Evolutionary conservation across 2,797 vertebrate species (phyloP), one percentile per base, ranked within the genome.

Genomic region (Margarornis squamiger): DNA sequence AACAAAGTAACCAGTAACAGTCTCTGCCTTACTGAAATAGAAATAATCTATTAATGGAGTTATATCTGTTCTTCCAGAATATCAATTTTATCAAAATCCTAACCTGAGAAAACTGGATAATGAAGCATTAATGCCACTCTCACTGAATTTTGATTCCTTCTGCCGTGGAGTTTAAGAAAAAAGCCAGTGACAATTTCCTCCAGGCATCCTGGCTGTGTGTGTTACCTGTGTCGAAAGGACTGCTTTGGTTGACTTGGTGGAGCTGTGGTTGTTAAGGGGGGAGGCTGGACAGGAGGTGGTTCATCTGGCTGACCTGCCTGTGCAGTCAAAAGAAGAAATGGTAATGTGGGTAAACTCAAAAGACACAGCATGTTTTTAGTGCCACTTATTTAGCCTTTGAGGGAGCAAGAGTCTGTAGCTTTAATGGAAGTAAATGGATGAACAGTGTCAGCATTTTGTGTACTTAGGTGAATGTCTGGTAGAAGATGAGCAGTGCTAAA

Each of bases 211-310:
- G 59, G 14, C n/a, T 34, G 7, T 34, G 11, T 48, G 9, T 3
- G 0, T 55, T 34, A 2, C 0, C 0, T 39, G 2, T n/a, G 10
- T 32, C 24, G 49, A 46, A 36, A 36, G 24, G 32, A 43, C 14
- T 63, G 6, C 29, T 75, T 72, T 14, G 41, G 23, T 11, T 15
- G 10, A 45, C 26, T 27, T 30, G 14, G 5, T 34, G 65, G 52
- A 71, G 22, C 36, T 71, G 57, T 49, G 41, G 22, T 36, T 59
- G 10, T 36, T 51, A 6, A n/a, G 24, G 29, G 9, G 6, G 6
- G 2, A 24, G 30, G 4, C 26, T 9, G 0, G 2, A 5, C 11
- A 24, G 21, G 23, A 46, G 11, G 3, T 74, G 23, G 17, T 48
- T 67, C 7, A 7, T 52, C 49, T 2, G 6, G 24, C 24, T 92